Conservation (phyloP, 2,888 invertebrate species). For the Melitaea athalia region DNA sequence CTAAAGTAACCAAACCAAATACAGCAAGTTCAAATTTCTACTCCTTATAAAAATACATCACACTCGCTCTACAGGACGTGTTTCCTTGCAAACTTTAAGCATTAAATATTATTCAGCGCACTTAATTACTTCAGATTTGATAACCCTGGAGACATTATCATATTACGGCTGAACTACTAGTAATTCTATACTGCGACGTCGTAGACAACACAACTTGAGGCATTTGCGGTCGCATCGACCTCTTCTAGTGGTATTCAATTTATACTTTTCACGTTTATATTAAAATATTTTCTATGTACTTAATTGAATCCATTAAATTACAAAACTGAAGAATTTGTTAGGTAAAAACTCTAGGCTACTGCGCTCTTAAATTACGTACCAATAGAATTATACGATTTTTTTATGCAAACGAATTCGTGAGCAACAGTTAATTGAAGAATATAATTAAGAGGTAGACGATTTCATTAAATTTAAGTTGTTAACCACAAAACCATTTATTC, state of each 20-base stretch:
- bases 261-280: conserved; percentile 7
- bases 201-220: conserved; percentile 40
- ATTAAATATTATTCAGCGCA: conserved; percentile 3
- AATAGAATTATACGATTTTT: too few relatives aligned
- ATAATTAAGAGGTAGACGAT: too few relatives aligned
- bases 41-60: not conserved
- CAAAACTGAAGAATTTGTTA: too few relatives aligned
- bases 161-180: conserved; percentile 46
- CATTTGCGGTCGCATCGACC: conserved; percentile 39
- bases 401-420: too few relatives aligned
- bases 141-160: conserved; percentile 43
- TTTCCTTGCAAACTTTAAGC: not conserved
- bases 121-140: conserved; percentile 3
- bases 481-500: not conserved
- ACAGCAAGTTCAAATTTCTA: not conserved
- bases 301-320: not conserved
- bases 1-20: not conserved
- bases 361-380: too few relatives aligned
- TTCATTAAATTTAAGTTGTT: not conserved
- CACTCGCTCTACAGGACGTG: not conserved
- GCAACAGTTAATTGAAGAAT: too few relatives aligned
- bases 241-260: conserved; percentile 26
- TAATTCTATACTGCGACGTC: conserved; percentile 26
- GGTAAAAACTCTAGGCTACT: too few relatives aligned
- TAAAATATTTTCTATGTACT: not conserved